phyloP scores from a whole-genome alignment of 2,113 vertebrate genomes.

The Amphilophus citrinellus region DNA sequence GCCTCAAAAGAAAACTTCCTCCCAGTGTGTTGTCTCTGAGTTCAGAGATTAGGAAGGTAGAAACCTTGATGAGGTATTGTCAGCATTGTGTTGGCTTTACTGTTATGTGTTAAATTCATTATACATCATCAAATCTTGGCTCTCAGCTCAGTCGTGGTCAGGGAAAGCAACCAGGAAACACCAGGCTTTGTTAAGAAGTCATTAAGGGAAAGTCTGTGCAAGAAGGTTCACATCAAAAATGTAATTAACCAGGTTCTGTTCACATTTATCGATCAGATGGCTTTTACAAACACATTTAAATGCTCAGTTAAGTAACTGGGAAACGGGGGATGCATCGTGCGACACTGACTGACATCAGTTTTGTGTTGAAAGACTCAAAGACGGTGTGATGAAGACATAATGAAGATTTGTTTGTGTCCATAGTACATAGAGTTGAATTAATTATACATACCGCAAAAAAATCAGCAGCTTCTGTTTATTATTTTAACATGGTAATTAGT shows the following conservation, averaged over 20 bases:
- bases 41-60: background rate
- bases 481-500: too few relatives aligned
- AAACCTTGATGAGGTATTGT: background rate
- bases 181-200: background rate
- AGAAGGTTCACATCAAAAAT: background rate
- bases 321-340: too few relatives aligned
- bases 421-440: background rate
- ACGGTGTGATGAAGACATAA: background rate
- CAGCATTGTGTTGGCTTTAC: background rate
- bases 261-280: background rate
- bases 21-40: background rate
- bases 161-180: background rate
- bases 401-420: background rate
- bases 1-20: background rate
- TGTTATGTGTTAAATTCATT: background rate
- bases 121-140: background rate
- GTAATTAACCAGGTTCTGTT: background rate
- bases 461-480: too few relatives aligned
- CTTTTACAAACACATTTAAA: background rate
- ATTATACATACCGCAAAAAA: background rate
- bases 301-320: background rate
- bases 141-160: background rate
- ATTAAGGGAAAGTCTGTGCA: background rate
- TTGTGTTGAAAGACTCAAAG: background rate
- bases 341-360: background rate